Conservation (phyloP, 2,888 invertebrate genomes). For the Apotomis betuletana region DNA sequence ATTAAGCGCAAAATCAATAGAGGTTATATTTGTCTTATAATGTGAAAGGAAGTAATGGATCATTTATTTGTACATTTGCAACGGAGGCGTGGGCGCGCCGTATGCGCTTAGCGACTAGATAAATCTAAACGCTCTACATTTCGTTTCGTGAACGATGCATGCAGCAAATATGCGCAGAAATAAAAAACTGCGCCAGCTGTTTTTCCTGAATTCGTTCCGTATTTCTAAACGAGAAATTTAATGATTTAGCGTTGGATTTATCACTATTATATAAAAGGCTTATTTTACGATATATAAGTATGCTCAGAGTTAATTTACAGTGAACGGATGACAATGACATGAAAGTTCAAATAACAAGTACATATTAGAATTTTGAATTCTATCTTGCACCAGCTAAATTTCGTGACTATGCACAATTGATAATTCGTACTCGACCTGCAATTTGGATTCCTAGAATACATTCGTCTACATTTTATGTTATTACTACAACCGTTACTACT, state of each 20-base stretch:
- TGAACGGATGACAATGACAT: not conserved
- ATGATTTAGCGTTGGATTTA: not conserved
- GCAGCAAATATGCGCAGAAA: conserved; percentile 52
- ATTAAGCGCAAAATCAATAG: conserved; percentile 1
- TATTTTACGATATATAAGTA: not conserved
- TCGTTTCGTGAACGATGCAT: conserved; percentile 50
- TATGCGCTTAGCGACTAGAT: conserved; percentile 69
- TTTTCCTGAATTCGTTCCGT: conserved; percentile 38
- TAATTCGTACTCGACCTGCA: no score
- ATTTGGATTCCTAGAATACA: no score
- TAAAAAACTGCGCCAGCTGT: conserved; percentile 56
- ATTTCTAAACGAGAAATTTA: not conserved
- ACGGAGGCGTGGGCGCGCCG: conserved; percentile 52
- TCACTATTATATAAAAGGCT: not conserved
- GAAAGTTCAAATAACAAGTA: no score
- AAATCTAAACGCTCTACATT: conserved; percentile 64
- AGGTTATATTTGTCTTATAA: conserved; percentile 1
- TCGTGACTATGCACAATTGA: no score
- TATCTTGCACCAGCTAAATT: no score
- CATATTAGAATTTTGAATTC: no score
- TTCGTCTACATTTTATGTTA: no score
- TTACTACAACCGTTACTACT: no score
- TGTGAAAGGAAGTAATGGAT: conserved; percentile 35
- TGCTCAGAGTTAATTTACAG: not conserved
- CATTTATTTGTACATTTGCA: conserved; percentile 51